Percentiles rank a stretch among this genome's conserved stretches.
Conservation (phyloP, 1,140 invertebrate genomes). For the Pygmarrhopalites habei region DNA sequence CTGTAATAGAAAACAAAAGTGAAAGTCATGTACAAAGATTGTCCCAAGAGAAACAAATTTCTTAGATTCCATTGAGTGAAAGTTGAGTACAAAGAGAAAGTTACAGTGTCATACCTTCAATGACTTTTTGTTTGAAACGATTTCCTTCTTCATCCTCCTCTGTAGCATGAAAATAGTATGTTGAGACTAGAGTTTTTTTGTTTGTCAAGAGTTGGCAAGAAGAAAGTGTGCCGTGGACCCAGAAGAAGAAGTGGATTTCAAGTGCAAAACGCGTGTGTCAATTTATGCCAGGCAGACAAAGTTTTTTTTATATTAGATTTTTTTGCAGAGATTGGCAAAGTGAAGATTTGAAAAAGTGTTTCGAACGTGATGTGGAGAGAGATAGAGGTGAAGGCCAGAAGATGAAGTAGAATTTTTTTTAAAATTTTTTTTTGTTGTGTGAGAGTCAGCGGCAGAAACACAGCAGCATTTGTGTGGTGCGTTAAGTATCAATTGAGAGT, state of each 20-base stretch:
- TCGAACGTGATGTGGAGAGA: background rate
- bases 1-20: no score
- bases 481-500: conserved; percentile 7
- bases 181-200: conserved; percentile 58
- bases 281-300: background rate
- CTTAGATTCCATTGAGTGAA: no score
- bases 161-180: conserved; percentile 87
- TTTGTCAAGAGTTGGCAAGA: background rate
- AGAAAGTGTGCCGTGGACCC: background rate
- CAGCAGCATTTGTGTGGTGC: background rate
- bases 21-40: background rate
- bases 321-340: background rate
- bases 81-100: no score
- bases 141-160: conserved; percentile 78
- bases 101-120: no score
- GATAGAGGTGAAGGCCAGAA: background rate
- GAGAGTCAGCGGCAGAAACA: background rate
- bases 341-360: conserved; percentile 1
- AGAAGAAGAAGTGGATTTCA: background rate
- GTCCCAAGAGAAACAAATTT: no score
- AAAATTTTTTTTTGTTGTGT: background rate
- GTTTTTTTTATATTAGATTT: background rate
- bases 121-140: conserved; percentile 67
- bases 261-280: background rate
- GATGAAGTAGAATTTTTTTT: background rate